Percentiles rank a stretch among this genome's conserved stretches.
These are phyloP conservation scores for Tupaia chinensis DNA, from an alignment of 2,113 vertebrate species.

Conservation along the genomic window DNA sequence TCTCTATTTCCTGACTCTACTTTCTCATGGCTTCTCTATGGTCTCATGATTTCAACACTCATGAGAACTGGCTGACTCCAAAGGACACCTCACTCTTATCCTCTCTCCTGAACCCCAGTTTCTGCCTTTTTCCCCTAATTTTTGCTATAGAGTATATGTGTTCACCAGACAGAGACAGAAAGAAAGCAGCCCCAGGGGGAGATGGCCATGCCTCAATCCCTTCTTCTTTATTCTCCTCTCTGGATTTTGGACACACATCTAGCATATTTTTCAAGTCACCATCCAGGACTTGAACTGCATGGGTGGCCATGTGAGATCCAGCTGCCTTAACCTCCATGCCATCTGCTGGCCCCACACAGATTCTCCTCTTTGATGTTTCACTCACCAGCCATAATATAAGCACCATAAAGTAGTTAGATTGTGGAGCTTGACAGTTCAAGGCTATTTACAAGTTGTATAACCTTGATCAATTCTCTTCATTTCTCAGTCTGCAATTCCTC, in stretches of 20 bases:
- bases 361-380: background rate
- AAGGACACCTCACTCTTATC: rapidly evolving
- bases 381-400: background rate
- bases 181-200: too few species aligned
- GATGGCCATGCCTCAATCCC: too few species aligned
- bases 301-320: too few species aligned
- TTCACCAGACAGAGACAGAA: too few species aligned
- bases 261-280: too few species aligned
- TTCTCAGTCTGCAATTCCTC: background rate
- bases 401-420: rapidly evolving
- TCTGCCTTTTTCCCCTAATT: background rate
- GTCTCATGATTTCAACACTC: background rate
- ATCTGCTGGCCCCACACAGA: too few species aligned
- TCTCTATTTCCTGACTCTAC: background rate
- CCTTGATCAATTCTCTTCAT: background rate
- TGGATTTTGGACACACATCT: too few species aligned
- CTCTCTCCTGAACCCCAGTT: background rate
- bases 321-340: too few species aligned
- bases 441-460: background rate
- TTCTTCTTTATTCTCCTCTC: too few species aligned
- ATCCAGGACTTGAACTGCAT: too few species aligned
- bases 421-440: background rate
- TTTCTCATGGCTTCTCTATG: background rate
- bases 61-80: background rate
- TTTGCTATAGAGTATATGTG: too few species aligned